Evolutionary conservation across 2,797 vertebrate species (phyloP).

Genomic region (Picus viridis): DNA sequence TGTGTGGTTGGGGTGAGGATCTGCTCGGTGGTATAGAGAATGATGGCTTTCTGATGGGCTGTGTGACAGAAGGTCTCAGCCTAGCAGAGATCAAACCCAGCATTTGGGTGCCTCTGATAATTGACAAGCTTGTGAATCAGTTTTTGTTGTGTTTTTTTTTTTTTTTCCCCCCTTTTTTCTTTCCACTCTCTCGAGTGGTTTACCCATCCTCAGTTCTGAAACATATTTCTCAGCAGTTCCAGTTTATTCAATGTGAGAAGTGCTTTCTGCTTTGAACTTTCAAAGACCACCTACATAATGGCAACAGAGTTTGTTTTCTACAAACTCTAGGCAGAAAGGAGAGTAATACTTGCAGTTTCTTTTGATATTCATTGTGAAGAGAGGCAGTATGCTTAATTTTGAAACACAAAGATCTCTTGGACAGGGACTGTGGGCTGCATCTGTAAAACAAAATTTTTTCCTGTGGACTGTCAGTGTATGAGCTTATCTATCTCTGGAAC

Average conservation of each 20-base stretch:
- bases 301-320: constrained; percentile 17
- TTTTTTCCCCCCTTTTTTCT: too few relatives aligned
- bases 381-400: background rate
- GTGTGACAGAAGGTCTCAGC: background rate
- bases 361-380: constrained; percentile 18
- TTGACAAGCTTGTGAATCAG: background rate
- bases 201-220: background rate
- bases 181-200: background rate
- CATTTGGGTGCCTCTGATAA: background rate
- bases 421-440: background rate
- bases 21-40: background rate
- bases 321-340: background rate
- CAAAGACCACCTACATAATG: constrained; percentile 5
- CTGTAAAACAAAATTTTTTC: background rate
- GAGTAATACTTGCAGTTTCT: constrained; percentile 25
- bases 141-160: too few relatives aligned
- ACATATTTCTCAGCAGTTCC: constrained; percentile 21
- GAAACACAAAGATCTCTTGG: background rate
- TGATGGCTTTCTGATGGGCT: background rate
- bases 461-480: background rate
- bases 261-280: constrained; percentile 60
- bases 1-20: accelerated
- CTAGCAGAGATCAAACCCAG: background rate
- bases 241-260: constrained; percentile 36
- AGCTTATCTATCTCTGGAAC: background rate